Base-by-base conservation (phyloP, 2,113 vertebrate genomes). In the Cinclus mexicanus region DNA sequence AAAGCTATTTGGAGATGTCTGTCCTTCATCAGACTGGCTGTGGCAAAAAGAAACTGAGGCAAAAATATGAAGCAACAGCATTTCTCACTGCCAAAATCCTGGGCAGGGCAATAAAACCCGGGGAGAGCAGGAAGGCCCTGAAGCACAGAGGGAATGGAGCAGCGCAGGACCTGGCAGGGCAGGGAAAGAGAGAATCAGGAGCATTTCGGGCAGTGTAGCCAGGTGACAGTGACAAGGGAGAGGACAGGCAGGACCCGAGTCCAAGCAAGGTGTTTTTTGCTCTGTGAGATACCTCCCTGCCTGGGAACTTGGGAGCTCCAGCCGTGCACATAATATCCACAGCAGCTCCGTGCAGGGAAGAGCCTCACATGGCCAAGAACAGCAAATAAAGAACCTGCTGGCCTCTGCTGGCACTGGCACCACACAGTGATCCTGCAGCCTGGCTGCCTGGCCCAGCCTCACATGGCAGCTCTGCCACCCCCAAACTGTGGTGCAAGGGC, bases 401-500 rank as follows among this genome's bases (percentile, higher is more conserved):
- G 83, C 18, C 50, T 82, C 60, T 0, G 4, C 69, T 65, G 50
- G 78, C 82, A 69, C 37, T 0, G 2, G 42, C 47, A 44, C 11
- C 41, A 26, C 72, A 81, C 4, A 2, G 57, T 31, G 64, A 77
- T 50, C 52, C 31, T 0, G 0, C 0, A 0, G 61, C 47, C 72
- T 3, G 3, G 50, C 11, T 7, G 7, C 11, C 64, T 46, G 3
- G 11, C 63, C 41, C 69, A 78, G 65, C 50, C 25, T 86, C 61
- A 26, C 1, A 2, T 2, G 1, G 28, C 2, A 2, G 12, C 52
- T 49, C 53, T 79, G 47, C 39, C 52, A 41, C 52, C 47, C 70
- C 24, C 25, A 53, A 82, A 18, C 39, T 7, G 12, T 2, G 0
- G 39, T 0, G 0, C 61, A 39, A 49, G 1, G 1, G 29, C 55